Evolutionary conservation across 1,140 invertebrate species (phyloP).

Genomic region (Dendrolimus kikuchii): DNA sequence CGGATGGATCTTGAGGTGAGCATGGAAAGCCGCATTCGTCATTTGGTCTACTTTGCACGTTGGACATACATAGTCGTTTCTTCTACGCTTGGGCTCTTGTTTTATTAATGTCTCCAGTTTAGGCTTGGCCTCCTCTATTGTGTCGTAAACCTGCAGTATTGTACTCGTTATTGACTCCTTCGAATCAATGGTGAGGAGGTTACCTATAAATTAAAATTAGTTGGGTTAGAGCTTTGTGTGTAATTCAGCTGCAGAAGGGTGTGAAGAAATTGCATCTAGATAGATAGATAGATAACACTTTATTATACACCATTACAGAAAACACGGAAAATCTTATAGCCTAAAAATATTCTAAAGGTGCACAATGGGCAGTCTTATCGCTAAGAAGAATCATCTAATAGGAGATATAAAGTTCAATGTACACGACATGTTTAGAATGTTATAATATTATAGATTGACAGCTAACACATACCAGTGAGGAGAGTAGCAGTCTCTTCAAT

Average conservation of each 20-base stretch:
- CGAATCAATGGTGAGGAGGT: slow-evolving; percentile 33
- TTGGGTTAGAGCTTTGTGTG: too few relatives aligned
- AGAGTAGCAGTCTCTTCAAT: slow-evolving; percentile 23
- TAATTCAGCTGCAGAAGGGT: too few relatives aligned
- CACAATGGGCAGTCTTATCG: too few relatives aligned
- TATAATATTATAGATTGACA: too few relatives aligned
- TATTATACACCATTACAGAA: too few relatives aligned
- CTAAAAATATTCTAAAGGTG: too few relatives aligned
- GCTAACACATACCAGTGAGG: slow-evolving; percentile 1
- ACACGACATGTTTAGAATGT: too few relatives aligned
- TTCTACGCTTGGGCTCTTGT: slow-evolving; percentile 66
- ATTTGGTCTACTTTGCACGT: slow-evolving; percentile 73
- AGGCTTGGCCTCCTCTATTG: slow-evolving; percentile 41
- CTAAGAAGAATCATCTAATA: too few relatives aligned
- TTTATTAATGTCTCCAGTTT: slow-evolving; percentile 63
- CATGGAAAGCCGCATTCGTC: slow-evolving; percentile 75
- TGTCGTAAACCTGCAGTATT: slow-evolving; percentile 44
- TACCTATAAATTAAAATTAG: slow-evolving; percentile 23
- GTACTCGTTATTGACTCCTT: slow-evolving; percentile 36
- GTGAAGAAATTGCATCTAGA: too few relatives aligned
- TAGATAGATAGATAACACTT: too few relatives aligned
- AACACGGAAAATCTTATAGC: too few relatives aligned
- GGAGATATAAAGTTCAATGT: too few relatives aligned
- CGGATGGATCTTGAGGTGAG: slow-evolving; percentile 84
- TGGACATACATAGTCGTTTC: slow-evolving; percentile 45